Evolutionary conservation across 92 coral and sea anemone genomes (phyloP), one percentile per base, ranked within the genome.

Genomic region (Zoanthus solanderi): DNA sequence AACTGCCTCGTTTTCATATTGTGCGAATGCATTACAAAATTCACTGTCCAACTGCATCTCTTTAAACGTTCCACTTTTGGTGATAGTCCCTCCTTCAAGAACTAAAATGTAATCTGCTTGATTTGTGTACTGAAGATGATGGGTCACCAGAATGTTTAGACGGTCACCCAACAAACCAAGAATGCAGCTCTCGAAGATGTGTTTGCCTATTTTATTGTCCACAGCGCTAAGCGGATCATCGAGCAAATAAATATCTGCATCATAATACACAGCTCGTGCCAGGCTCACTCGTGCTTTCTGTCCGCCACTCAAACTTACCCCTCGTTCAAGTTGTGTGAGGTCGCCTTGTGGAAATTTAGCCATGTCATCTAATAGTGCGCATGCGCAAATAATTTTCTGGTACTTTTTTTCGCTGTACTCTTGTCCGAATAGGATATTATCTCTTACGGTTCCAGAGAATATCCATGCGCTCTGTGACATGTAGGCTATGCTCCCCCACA

Each of bases 231-330:
- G 79, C 10, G 79, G 79, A 44, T 75, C 79, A 28, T 75, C 79
- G 37, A 75, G 32, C 61, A 75, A 17, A 30, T 75, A 75, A 16
- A 75, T 14, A 46, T 75, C 79, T 0, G 79, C 61, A n/a, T 75
- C 79, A 18, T 47, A 75, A 30, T 75, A 75, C 79, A 75, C 79
- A 46, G 79, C 79, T 48, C 79, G 79, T 75, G 79, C 79, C 79
- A 75, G 79, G 60, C 79, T 75, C 5, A 75, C 79, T 18, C 79
- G 79, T n/a, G 79, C 60, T 45, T 75, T 75, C 31, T 75, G 79
- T 8, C 79, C 79, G 31, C 79, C 79, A 75, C 79, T 75, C 60
- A 75, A 75, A 18, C 79, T 75, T 10, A 47, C 79, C 0, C 79
- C 79, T 75, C 79, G 56, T 48, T 75, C 79, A 28, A 75, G 58